Conservation (phyloP, 1,140 invertebrate genomes). For the Aporrectodea caliginosa region DNA sequence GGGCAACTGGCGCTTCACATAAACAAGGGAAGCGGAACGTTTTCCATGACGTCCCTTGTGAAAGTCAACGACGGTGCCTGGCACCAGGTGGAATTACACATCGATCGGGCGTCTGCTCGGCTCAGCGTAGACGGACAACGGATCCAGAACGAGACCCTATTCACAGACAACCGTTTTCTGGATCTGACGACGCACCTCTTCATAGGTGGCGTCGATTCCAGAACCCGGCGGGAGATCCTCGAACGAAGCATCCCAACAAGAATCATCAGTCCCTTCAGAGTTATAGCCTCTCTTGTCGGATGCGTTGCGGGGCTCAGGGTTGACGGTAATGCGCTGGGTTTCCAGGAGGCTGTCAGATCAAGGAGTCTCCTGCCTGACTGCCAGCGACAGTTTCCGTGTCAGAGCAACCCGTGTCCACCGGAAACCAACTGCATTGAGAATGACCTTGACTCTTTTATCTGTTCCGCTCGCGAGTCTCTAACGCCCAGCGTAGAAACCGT, state of each 20-base stretch:
- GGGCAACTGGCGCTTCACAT: slow-evolving; percentile 58
- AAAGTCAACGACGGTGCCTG: slow-evolving; percentile 75
- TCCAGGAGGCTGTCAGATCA: background rate
- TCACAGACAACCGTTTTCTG: background rate
- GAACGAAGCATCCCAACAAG: background rate
- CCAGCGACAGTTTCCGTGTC: no score
- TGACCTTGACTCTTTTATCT: no score
- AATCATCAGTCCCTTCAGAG: background rate
- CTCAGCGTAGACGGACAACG: background rate
- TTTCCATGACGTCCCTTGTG: slow-evolving; percentile 61
- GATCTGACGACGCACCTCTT: background rate
- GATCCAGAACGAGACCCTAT: background rate
- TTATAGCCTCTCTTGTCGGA: background rate
- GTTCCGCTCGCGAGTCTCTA: no score
- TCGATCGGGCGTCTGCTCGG: background rate
- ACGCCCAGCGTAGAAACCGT: no score
- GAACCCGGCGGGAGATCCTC: background rate
- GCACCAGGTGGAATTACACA: slow-evolving; percentile 65
- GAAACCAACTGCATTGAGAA: no score
- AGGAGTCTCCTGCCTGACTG: background rate
- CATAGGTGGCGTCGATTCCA: background rate
- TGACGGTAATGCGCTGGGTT: background rate
- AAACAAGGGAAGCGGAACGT: slow-evolving; percentile 67
- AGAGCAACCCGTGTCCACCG: no score
- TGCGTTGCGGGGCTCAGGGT: background rate